Conservation (phyloP, 2,113 vertebrate species). For the Syngnathoides biaculeatus region DNA sequence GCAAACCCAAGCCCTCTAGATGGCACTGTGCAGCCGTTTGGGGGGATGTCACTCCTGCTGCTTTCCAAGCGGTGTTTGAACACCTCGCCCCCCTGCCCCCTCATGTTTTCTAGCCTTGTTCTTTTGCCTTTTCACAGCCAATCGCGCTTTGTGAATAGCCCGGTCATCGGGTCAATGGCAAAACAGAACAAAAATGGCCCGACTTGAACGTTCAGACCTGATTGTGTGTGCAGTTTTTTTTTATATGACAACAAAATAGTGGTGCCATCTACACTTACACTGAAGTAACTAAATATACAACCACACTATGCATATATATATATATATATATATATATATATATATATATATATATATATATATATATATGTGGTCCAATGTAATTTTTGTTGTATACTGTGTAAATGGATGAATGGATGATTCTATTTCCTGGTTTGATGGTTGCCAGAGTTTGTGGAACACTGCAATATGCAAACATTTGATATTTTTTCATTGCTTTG, state of each 20-base stretch:
- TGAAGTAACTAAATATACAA: background rate
- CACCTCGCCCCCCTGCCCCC: conserved; percentile 34
- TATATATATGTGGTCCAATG: too few species aligned
- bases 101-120: conserved; percentile 39
- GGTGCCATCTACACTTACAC: background rate
- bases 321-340: too few species aligned
- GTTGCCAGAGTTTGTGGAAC: too few species aligned
- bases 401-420: too few species aligned
- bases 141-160: conserved; percentile 39
- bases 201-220: background rate
- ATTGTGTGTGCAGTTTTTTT: background rate
- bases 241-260: background rate
- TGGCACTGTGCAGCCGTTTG: conserved; percentile 73
- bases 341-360: too few species aligned
- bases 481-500: too few species aligned
- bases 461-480: too few species aligned
- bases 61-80: conserved; percentile 54
- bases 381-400: too few species aligned
- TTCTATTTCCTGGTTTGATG: too few species aligned
- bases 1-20: conserved; percentile 57
- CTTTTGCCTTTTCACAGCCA: conserved; percentile 62
- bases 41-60: conserved; percentile 12
- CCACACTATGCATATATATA: too few species aligned
- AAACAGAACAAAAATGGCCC: background rate
- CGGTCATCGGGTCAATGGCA: conserved; percentile 39